Evolutionary conservation across 2,888 invertebrate species (phyloP), one percentile per base, ranked within the genome.

Genomic region (Aelia acuminata): DNA sequence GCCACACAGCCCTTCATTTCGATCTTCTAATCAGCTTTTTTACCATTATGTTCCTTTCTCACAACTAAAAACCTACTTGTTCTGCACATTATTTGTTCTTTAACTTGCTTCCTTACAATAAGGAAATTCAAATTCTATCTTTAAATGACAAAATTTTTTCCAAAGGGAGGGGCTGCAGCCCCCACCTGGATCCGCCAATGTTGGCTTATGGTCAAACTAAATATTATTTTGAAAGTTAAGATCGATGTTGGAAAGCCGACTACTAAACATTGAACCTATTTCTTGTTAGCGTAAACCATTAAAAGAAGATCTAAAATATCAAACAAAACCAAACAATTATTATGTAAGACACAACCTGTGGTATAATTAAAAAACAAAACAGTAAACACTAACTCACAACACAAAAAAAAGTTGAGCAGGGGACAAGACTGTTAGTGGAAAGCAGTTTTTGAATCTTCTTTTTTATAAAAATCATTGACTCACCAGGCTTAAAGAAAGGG

Each of bases 401-500:
- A 86, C 57, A 86, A 86, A 57, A 43, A 85, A 39, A 39, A 70
- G 15, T 50, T 87, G 80, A 87, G 87, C 84, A 49, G 57, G 31
- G 84, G 84, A 87, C 80, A 31, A 87, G 84, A 87, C 87, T 80
- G 87, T 87, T 87, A 87, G 84, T 87, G 84, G 87, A 87, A 84
- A 87, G 87, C 88, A 63, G 47, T 22, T 75, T 50, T 20, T 43
- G 50, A 80, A 87, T 22, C n/a, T 43, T 84, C 43, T 80, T 39
- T 35, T 49, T 87, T 39, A 70, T 20, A 70, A 70, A 70, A 70
- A 35, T 70, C 63, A 70, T 35, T 90, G 90, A 92, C 92, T 92
- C 92, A 92, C 92, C 92, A 91, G 91, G 91, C 47, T 80, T 88
- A 84, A 22, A 48, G 50, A 84, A 87, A 43, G 87, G 87, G 70